These are phyloP conservation scores for Aphis craccivora DNA, from an alignment of 1,140 invertebrate species.

Conservation along the genomic window DNA sequence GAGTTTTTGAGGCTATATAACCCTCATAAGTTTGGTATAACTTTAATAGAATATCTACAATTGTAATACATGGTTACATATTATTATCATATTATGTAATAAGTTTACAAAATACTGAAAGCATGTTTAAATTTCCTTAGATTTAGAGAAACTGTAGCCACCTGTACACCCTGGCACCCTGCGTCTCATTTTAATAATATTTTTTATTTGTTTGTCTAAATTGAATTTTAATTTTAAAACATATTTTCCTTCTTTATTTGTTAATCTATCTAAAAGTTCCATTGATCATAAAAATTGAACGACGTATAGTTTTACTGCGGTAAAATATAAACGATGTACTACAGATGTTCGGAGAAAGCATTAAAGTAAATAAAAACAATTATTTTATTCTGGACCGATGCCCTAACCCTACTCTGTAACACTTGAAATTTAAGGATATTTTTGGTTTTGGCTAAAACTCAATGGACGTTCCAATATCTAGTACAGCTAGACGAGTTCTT, in stretches of 20 bases:
- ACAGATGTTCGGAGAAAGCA: not conserved
- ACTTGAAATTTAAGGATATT: constrained; percentile 25
- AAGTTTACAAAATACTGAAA: not conserved
- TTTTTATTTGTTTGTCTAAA: not conserved
- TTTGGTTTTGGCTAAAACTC: constrained; percentile 28
- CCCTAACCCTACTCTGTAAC: not conserved
- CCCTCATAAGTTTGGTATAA: not conserved
- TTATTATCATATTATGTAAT: not conserved
- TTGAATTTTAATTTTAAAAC: not conserved
- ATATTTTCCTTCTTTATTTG: not conserved
- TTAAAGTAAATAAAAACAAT: constrained; percentile 7
- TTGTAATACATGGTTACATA: not conserved
- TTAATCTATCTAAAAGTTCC: not conserved
- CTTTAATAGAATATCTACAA: too few species aligned
- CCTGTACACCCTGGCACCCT: not conserved
- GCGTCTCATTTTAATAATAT: not conserved
- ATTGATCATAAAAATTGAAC: not conserved
- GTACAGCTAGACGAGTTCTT: not conserved
- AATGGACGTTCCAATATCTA: constrained; percentile 48
- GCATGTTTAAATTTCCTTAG: not conserved
- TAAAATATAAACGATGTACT: not conserved
- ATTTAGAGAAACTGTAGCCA: not conserved
- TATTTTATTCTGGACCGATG: constrained; percentile 18
- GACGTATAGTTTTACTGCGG: not conserved
- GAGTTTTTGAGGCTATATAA: not conserved